These are phyloP conservation scores for Sterna hirundo DNA, from an alignment of 2,113 vertebrate species.

Conservation along the genomic window DNA sequence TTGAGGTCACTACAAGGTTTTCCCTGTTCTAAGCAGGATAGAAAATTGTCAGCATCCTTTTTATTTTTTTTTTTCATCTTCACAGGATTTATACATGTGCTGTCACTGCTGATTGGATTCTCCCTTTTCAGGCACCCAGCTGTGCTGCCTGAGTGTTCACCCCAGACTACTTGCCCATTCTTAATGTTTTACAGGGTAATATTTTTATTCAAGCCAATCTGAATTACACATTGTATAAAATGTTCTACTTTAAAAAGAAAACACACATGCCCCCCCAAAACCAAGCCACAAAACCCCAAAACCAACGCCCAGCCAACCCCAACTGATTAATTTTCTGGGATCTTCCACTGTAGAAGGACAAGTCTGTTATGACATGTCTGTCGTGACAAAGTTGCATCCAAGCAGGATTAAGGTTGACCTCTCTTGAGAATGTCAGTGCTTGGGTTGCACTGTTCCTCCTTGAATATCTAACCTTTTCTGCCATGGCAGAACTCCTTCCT, in stretches of 20 bases:
- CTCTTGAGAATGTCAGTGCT: neutral
- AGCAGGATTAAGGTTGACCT: neutral
- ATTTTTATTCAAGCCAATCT: neutral
- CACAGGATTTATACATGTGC: neutral
- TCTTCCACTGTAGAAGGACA: neutral
- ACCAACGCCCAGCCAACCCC: rapidly evolving
- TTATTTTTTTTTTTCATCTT: neutral
- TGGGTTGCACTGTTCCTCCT: neutral
- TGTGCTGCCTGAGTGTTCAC: constrained; percentile 12
- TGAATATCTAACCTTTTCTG: neutral
- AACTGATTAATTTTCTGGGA: neutral
- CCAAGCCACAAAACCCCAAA: neutral
- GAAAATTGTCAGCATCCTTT: neutral
- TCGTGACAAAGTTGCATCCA: neutral
- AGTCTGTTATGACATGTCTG: neutral
- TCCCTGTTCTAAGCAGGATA: neutral
- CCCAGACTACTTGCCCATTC: neutral
- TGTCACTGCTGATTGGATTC: neutral
- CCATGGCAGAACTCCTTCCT: neutral
- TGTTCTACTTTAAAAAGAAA: neutral
- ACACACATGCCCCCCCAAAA: neutral
- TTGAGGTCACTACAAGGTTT: neutral
- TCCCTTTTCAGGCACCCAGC: neutral
- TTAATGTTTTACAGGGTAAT: neutral
- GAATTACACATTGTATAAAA: neutral